These are phyloP conservation scores for Cantharis nigra DNA, from an alignment of 2,888 invertebrate genomes.

Conservation along the genomic window DNA sequence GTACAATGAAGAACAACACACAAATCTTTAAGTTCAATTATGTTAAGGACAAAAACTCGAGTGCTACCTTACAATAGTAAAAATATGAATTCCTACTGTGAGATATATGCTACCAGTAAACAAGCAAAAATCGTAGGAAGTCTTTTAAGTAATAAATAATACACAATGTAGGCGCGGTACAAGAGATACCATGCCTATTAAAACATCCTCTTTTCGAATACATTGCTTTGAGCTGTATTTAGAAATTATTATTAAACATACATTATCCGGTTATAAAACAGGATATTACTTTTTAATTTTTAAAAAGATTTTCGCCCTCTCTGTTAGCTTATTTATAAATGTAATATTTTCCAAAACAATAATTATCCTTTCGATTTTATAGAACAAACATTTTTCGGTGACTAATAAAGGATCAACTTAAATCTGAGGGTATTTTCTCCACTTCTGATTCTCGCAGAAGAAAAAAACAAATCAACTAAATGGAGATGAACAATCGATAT, in stretches of 20 bases:
- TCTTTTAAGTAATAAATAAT: conserved; percentile 41
- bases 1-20: background rate
- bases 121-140: conserved; percentile 44
- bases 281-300: conserved; percentile 31
- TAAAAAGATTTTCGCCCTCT: conserved; percentile 23
- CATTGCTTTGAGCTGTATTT: conserved; percentile 18
- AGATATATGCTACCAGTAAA: conserved; percentile 39
- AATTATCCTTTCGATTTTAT: background rate
- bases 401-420: background rate
- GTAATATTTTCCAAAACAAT: conserved; percentile 18
- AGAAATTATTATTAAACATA: conserved; percentile 23
- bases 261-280: conserved; percentile 17
- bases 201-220: conserved; percentile 15
- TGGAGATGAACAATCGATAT: conserved; percentile 33
- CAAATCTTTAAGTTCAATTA: background rate
- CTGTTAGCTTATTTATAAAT: conserved; percentile 18
- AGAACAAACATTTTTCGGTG: background rate
- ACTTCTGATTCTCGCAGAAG: conserved; percentile 12
- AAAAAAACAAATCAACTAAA: conserved; percentile 41
- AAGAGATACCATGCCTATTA: conserved; percentile 23
- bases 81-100: conserved; percentile 40
- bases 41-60: conserved; percentile 33
- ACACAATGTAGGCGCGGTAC: conserved; percentile 36
- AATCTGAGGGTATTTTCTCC: background rate
- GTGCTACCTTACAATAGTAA: conserved; percentile 37